These are phyloP conservation scores for Eristalinus aeneus DNA, from an alignment of 2,888 invertebrate genomes.

Conservation along the genomic window DNA sequence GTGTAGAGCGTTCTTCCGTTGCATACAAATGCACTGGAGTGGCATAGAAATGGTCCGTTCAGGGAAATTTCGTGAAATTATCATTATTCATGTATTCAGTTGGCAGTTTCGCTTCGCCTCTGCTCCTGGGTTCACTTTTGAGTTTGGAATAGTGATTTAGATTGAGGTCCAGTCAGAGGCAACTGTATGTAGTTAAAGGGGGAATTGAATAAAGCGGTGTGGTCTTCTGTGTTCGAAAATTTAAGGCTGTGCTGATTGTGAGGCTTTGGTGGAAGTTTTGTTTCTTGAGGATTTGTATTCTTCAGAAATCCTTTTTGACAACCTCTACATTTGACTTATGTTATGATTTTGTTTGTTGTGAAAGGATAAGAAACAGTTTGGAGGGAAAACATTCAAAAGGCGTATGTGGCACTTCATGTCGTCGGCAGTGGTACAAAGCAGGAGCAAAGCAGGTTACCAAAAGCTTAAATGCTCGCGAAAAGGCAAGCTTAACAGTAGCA, in stretches of 20 bases:
- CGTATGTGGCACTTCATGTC: too few species aligned
- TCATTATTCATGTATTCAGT: conserved; percentile 57
- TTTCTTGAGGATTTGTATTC: too few species aligned
- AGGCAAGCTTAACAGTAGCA: too few species aligned
- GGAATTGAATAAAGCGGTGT: not conserved
- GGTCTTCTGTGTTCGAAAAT: not conserved
- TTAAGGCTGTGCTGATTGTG: not conserved
- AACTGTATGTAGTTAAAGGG: not conserved
- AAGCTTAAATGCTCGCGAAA: too few species aligned
- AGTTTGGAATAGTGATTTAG: not conserved
- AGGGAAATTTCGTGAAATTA: conserved; percentile 20
- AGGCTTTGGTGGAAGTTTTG: too few species aligned
- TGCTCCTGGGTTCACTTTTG: conserved; percentile 10
- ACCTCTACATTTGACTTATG: too few species aligned
- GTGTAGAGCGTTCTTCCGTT: conserved; percentile 34
- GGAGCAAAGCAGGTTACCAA: too few species aligned
- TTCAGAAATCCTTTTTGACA: too few species aligned
- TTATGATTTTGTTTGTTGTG: too few species aligned
- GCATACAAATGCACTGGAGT: conserved; percentile 51
- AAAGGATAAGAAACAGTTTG: too few species aligned
- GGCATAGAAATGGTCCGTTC: conserved; percentile 53
- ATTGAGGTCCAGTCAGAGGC: not conserved
- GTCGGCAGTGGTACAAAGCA: too few species aligned
- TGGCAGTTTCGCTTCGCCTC: conserved; percentile 25
- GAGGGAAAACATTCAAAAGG: too few species aligned